Percentiles rank a stretch among this genome's conserved stretches.
Evolutionary conservation across 2,888 invertebrate species (phyloP).

Genomic region (Colletes collaris): DNA sequence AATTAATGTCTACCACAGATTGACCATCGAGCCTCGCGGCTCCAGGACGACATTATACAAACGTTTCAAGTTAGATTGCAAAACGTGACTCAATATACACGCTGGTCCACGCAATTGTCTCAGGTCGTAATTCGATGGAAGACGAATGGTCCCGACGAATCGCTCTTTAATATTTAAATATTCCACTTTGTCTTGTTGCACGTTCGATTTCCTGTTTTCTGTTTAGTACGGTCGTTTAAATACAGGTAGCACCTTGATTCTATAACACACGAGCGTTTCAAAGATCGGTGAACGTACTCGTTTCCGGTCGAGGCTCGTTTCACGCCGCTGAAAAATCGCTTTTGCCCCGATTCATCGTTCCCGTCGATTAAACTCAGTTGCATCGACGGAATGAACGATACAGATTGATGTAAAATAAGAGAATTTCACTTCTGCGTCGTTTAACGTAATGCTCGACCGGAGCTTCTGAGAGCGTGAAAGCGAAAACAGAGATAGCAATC

Average conservation of each 20-base stretch:
- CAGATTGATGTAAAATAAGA: conserved; percentile 1
- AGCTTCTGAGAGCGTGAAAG: conserved; percentile 13
- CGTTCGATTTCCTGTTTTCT: too few relatives aligned
- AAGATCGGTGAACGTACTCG: too few relatives aligned
- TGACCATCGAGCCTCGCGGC: neutral
- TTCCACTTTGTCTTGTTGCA: too few relatives aligned
- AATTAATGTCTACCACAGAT: neutral
- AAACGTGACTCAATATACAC: neutral
- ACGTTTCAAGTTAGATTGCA: neutral
- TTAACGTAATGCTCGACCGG: conserved; percentile 18
- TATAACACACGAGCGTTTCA: too few relatives aligned
- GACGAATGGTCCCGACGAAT: too few relatives aligned
- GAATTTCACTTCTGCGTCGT: conserved; percentile 40
- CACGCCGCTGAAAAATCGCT: neutral
- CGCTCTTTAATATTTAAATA: too few relatives aligned
- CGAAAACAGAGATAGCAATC: neutral
- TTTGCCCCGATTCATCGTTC: neutral
- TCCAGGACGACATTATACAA: neutral
- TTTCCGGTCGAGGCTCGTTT: neutral
- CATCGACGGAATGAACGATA: too few relatives aligned
- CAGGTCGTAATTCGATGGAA: too few relatives aligned
- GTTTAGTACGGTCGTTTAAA: too few relatives aligned
- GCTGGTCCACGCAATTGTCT: too few relatives aligned
- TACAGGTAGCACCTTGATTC: too few relatives aligned
- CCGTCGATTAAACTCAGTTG: neutral